phyloP scores from a whole-genome alignment of 2,797 vertebrate genomes.

The Gymnoscopelus braueri region DNA sequence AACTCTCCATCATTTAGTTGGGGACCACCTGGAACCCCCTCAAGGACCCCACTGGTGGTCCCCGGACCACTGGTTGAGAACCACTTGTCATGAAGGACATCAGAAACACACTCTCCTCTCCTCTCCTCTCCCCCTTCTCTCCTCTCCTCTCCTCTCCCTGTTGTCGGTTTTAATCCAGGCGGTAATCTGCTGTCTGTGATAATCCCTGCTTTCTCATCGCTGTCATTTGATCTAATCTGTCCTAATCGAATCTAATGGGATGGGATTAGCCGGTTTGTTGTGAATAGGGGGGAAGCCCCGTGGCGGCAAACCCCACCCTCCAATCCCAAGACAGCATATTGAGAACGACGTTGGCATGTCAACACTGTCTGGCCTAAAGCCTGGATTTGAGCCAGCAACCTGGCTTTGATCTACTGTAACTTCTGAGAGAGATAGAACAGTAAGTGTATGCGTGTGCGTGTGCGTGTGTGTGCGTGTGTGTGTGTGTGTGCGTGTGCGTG shows the following conservation, averaged over 20 bases:
- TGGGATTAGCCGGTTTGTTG: slow-evolving; percentile 72
- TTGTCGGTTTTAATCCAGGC: slow-evolving; percentile 53
- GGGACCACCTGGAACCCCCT: too few relatives aligned
- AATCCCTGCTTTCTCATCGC: slow-evolving; percentile 76
- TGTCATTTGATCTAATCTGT: slow-evolving; percentile 62
- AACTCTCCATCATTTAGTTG: too few relatives aligned
- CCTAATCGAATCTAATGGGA: slow-evolving; percentile 72
- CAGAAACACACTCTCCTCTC: not conserved
- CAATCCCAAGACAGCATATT: slow-evolving; percentile 35
- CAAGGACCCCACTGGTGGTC: too few relatives aligned
- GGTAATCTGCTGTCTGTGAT: slow-evolving; percentile 71
- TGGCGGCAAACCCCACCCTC: slow-evolving; percentile 33
- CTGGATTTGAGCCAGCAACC: slow-evolving; percentile 25
- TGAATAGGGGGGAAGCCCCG: slow-evolving; percentile 50
- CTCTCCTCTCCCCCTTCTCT: not conserved
- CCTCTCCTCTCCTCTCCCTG: slow-evolving; percentile 23
- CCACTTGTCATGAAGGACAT: too few relatives aligned
- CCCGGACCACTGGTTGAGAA: too few relatives aligned
- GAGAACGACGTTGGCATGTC: not conserved
- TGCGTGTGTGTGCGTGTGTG: slow-evolving; percentile 6
- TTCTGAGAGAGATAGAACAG: slow-evolving; percentile 8
- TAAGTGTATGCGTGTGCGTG: slow-evolving; percentile 7
- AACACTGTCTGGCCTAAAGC: slow-evolving; percentile 19
- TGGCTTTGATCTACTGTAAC: slow-evolving; percentile 12
- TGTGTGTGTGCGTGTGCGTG: slow-evolving; percentile 6